Evolutionary conservation across 2,113 vertebrate species (phyloP), one percentile per base, ranked within the genome.

Genomic region (Rhabdomys dilectus): DNA sequence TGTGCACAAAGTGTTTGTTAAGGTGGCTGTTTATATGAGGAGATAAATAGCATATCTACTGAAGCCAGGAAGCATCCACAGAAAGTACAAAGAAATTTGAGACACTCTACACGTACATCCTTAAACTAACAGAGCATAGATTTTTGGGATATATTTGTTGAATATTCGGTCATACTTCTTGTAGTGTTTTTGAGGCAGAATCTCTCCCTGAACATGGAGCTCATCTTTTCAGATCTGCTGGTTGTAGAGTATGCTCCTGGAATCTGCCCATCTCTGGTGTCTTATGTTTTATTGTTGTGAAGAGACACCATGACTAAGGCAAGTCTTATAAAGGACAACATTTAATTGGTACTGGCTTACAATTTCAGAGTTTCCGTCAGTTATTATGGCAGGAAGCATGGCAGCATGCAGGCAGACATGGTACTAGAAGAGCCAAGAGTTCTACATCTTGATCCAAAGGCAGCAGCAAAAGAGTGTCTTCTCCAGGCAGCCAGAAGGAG

Each of bases 11-110:
- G 58, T 51, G 66, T 94, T 93, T 56, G 66, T 93, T 93, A 94
- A 94, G 82, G 70, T 91, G 91, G 94, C 88, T 98, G 24, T 97
- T 98, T 97, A 96, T 97, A 96, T 5, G 13, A 92, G 22, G 7
- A 90, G 68, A 92, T 68, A 91, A 66, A 95, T 81, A 95, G 36
- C n/a, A 86, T 97, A 78, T 94, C 87, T 98, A 85, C 89, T 95
- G 95, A 97, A 91, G 94, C 70, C 53, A 95, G 76, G 77, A 94
- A 93, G 92, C 31, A 92, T 13, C 34, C 75, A 70, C 19, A 42
- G 21, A n/a, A 75, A 80, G 60, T 89, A 58, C 39, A 76, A 89
- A 81, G 86, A 70, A 62, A 90, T 56, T 87, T 19, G 78, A 87
- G 90, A 39, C 39, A 96, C 7, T 51, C 17, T 62, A 56, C 87